Evolutionary conservation across 2,797 vertebrate species (phyloP).

Genomic region (Hippocampus kuda): DNA sequence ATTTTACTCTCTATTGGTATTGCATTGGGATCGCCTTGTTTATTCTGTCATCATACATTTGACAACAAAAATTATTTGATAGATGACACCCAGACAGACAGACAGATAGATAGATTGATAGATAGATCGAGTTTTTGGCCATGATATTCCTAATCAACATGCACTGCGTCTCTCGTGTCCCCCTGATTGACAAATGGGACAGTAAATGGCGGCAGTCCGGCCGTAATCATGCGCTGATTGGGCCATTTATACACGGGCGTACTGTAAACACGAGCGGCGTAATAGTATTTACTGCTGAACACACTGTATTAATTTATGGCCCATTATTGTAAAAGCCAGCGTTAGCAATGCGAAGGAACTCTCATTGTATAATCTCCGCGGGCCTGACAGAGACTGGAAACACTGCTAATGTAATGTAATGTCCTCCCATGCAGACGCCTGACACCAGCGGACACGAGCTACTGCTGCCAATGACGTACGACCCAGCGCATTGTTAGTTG

Average conservation of each 20-base stretch:
- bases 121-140: conserved; percentile 24
- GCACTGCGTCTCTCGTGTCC: conserved; percentile 16
- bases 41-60: too few relatives aligned
- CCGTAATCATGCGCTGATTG: conserved; percentile 57
- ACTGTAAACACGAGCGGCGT: conserved; percentile 55
- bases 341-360: conserved; percentile 43
- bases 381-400: conserved; percentile 48
- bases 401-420: conserved; percentile 57
- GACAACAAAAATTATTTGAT: too few relatives aligned
- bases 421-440: conserved; percentile 39
- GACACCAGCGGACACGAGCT: conserved; percentile 41
- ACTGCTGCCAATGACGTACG: conserved; percentile 53
- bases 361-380: conserved; percentile 53
- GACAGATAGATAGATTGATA: background rate
- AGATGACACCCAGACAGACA: background rate
- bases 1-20: too few relatives aligned
- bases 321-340: conserved; percentile 63
- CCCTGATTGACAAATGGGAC: conserved; percentile 44
- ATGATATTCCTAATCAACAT: conserved; percentile 44
- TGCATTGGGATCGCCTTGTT: too few relatives aligned
- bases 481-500: conserved; percentile 47
- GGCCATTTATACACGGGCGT: conserved; percentile 40
- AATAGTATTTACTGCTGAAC: conserved; percentile 62
- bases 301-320: conserved; percentile 67
- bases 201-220: conserved; percentile 54